phyloP scores from a whole-genome alignment of 2,797 vertebrate genomes.

The Sciaenops ocellatus region DNA sequence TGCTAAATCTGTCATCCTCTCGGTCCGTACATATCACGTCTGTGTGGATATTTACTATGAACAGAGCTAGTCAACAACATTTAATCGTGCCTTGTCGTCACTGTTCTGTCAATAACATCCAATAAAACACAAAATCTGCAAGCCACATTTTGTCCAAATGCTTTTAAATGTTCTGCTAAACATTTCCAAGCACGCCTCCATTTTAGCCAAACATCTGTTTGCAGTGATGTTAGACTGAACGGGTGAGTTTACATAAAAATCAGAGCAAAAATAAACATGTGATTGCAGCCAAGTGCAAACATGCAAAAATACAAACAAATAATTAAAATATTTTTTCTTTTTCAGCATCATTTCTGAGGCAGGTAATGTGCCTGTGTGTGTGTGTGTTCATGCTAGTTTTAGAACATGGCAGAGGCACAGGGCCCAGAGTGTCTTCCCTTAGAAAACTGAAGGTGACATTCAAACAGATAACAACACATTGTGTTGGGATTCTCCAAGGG shows the following conservation, averaged over 20 bases:
- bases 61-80: background rate
- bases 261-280: background rate
- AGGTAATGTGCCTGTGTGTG: background rate
- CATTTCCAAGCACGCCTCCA: background rate
- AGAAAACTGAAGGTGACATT: constrained; percentile 80
- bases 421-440: constrained; percentile 47
- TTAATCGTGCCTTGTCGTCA: background rate
- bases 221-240: background rate
- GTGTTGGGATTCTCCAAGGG: constrained; percentile 64
- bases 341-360: background rate
- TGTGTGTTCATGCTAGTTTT: constrained; percentile 25
- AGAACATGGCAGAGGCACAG: constrained; percentile 27
- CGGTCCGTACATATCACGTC: background rate
- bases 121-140: background rate
- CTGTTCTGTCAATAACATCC: background rate
- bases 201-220: background rate
- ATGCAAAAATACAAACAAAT: background rate
- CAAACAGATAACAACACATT: constrained; percentile 73
- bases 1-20: background rate
- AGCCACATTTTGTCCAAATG: background rate
- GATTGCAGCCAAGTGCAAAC: background rate
- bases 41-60: background rate
- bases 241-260: background rate
- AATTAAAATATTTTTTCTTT: background rate
- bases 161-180: background rate